Evolutionary conservation across 1,140 invertebrate genomes (phyloP).

Genomic region (Neotoxoptera formosana): DNA sequence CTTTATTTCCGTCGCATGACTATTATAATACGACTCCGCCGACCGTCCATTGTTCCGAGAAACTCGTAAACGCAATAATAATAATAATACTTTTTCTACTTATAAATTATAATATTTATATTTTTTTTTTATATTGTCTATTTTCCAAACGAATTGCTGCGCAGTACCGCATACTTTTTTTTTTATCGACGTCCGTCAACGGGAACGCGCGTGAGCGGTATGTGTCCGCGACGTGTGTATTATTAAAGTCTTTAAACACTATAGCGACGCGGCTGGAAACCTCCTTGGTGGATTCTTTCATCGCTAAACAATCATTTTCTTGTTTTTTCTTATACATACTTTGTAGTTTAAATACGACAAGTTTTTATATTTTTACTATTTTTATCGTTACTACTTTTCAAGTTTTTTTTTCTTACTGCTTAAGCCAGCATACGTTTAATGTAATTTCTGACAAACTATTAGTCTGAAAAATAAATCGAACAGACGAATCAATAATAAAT

Average conservation of each 20-base stretch:
- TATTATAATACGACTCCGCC: not conserved
- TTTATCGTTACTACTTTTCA: not conserved
- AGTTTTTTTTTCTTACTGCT: not conserved
- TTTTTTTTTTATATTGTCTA: not conserved
- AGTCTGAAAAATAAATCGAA: not conserved
- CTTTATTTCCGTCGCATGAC: conserved; percentile 45
- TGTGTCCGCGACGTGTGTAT: not conserved
- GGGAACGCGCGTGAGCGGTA: not conserved
- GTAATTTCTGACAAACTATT: not conserved
- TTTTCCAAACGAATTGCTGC: not conserved
- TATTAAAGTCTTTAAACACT: not conserved
- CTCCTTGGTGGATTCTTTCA: not conserved
- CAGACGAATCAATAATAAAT: no score
- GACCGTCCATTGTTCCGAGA: not conserved
- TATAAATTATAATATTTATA: not conserved
- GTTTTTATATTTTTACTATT: not conserved
- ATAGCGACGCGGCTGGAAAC: not conserved
- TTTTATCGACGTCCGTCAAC: not conserved
- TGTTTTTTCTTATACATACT: no score
- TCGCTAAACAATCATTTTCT: not conserved
- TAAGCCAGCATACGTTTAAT: not conserved
- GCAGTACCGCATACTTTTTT: not conserved
- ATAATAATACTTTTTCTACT: no score
- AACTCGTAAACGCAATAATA: not conserved
- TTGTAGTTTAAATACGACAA: not conserved